phyloP scores from a whole-genome alignment of 2,888 invertebrate genomes.

The Carabus problematicus region DNA sequence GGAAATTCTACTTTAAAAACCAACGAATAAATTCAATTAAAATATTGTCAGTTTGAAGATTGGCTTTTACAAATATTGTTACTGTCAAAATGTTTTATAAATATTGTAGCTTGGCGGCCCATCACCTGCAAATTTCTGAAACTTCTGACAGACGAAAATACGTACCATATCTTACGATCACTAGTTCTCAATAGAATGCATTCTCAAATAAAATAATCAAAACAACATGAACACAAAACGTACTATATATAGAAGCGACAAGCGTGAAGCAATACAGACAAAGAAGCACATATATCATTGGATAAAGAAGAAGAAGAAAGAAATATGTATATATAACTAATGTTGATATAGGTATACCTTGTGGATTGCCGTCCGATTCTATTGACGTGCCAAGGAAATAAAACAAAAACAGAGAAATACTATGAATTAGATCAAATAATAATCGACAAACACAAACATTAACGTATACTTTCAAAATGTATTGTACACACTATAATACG shows the following conservation, averaged over 20 bases:
- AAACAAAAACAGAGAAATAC: constrained; percentile 42
- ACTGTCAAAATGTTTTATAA: constrained; percentile 22
- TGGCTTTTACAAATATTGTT: background rate
- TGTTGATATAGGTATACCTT: constrained; percentile 42
- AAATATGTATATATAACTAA: too few relatives aligned
- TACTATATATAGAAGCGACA: constrained; percentile 28
- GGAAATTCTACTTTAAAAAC: too few relatives aligned
- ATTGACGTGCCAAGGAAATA: constrained; percentile 44
- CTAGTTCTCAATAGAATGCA: background rate
- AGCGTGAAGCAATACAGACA: constrained; percentile 34
- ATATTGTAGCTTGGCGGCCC: constrained; percentile 29
- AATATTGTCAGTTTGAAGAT: too few relatives aligned
- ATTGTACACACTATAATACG: constrained; percentile 24
- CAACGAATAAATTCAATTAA: too few relatives aligned
- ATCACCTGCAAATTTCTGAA: constrained; percentile 35
- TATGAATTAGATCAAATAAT: constrained; percentile 37
- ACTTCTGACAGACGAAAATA: constrained; percentile 25
- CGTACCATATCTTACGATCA: constrained; percentile 26
- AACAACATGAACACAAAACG: constrained; percentile 13
- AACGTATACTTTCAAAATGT: constrained; percentile 20
- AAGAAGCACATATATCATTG: constrained; percentile 36
- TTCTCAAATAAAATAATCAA: constrained; percentile 11
- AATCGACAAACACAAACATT: constrained; percentile 25
- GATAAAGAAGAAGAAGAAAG: constrained; percentile 24
- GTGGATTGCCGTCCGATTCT: constrained; percentile 44